Evolutionary conservation across 35 echinoderm and acorn worm genomes (phyloP), one percentile per base, ranked within the genome.

Genomic region (Holothuria glaberrima): DNA sequence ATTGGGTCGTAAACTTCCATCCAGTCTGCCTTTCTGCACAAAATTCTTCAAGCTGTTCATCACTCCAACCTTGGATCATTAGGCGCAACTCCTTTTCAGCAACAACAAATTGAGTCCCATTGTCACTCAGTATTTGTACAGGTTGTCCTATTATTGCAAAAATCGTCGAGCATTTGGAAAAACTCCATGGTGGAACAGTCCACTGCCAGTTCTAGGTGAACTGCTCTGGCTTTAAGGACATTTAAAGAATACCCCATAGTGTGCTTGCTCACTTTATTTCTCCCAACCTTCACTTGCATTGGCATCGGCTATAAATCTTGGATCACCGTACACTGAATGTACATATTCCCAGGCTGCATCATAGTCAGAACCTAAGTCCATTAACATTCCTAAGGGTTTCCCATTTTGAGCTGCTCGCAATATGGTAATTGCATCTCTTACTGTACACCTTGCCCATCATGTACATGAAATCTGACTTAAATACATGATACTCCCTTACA

Each of bases 111-210:
- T 94, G 93, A n/a, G 67, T 91, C 19, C 93, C 89, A 27, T 91
- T 94, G 83, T 94, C 93, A 60, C 93, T 87, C 10, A 63, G 17
- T 24, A 91, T 91, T 6, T 16, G 3, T 16, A 20, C 30, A n/a
- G 92, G 77, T 13, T 90, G 81, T 28, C 88, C 92, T 80, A 56
- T 58, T 12, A 90, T 33, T 6, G 92, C 82, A n/a, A 88, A 91
- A 83, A 94, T 64, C 89, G 14, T 7, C 89, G 0, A 94, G 71
- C 1, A 83, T 59, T 71, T 88, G 89, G 4, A 94, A 12, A 36
- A 94, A 91, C 75, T 94, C 93, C 93, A 94, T 94, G 17, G 93
- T 82, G 4, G 89, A 91, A 27, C 62, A 91, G 30, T 94, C 89
- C 2, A 65, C 70, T 17, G 93, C 89, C 0, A 91, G 9, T 30